A percentile compares a stretch with the other conserved stretches of the same genome.
These are phyloP conservation scores for Pteronotus mesoamericanus DNA, from an alignment of 2,797 vertebrate species.

Conservation along the genomic window DNA sequence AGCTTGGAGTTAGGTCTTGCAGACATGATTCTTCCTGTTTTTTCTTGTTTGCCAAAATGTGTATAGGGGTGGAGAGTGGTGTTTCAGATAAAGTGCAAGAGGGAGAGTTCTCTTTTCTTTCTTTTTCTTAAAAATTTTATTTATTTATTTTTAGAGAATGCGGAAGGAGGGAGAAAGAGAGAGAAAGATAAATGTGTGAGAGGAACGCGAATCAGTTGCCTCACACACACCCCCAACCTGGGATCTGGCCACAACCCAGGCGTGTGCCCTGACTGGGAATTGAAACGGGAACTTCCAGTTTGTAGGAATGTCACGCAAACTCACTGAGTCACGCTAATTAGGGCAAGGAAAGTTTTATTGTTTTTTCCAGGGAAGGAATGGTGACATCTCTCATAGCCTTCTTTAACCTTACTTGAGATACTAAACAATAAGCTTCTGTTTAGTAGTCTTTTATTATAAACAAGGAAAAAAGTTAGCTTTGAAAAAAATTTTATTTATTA, in stretches of 20 bases:
- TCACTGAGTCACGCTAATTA: too few relatives aligned
- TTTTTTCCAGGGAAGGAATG: not conserved
- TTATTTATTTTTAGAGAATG: not conserved
- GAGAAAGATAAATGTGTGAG: not conserved
- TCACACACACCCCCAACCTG: too few relatives aligned
- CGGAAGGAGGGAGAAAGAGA: too few relatives aligned
- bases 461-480: not conserved
- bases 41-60: not conserved
- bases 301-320: too few relatives aligned
- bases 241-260: too few relatives aligned
- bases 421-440: not conserved
- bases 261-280: too few relatives aligned
- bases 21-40: not conserved
- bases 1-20: not conserved
- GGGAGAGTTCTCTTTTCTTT: not conserved
- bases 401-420: not conserved
- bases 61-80: not conserved
- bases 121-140: not conserved
- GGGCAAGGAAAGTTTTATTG: too few relatives aligned
- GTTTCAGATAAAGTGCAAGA: not conserved
- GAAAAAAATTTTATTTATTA: too few relatives aligned
- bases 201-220: too few relatives aligned
- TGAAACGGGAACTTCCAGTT: too few relatives aligned
- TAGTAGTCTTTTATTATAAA: not conserved
- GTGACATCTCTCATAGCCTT: not conserved